phyloP scores from a whole-genome alignment of 1,140 invertebrate species.

The Periplaneta americana region DNA sequence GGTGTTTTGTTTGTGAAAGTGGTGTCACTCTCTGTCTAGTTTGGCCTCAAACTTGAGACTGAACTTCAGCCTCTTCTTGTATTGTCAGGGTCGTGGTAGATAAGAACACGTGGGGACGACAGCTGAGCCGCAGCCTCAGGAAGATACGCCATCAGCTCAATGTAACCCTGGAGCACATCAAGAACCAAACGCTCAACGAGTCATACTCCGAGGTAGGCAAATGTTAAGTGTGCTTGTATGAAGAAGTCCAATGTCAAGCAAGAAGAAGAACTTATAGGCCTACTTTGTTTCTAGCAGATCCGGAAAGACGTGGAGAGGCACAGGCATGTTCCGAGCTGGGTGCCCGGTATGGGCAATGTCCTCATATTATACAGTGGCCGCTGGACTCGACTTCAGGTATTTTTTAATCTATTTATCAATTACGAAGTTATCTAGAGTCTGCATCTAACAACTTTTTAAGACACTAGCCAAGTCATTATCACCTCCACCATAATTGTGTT shows the following conservation, averaged over 20 bases:
- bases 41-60: too few species aligned
- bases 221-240: too few species aligned
- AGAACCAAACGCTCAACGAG: constrained; percentile 33
- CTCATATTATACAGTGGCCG: neutral
- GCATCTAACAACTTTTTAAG: too few species aligned
- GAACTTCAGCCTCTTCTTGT: too few species aligned
- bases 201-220: constrained; percentile 34
- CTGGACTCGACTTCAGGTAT: neutral
- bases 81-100: neutral
- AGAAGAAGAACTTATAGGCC: too few species aligned
- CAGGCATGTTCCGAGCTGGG: constrained; percentile 42
- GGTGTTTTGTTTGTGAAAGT: too few species aligned
- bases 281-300: neutral
- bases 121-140: constrained; percentile 20
- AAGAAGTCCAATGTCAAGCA: too few species aligned
- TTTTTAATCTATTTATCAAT: too few species aligned
- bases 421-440: too few species aligned
- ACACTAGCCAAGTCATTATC: too few species aligned
- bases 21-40: too few species aligned
- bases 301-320: constrained; percentile 31
- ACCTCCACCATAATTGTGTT: too few species aligned
- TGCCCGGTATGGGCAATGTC: constrained; percentile 32
- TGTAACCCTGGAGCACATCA: constrained; percentile 32
- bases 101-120: neutral
- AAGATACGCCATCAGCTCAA: constrained; percentile 33